These are phyloP conservation scores for Petrosia ficiformis DNA, from an alignment of 37 sponge, comb jelly and placozoan species.

Conservation along the genomic window DNA sequence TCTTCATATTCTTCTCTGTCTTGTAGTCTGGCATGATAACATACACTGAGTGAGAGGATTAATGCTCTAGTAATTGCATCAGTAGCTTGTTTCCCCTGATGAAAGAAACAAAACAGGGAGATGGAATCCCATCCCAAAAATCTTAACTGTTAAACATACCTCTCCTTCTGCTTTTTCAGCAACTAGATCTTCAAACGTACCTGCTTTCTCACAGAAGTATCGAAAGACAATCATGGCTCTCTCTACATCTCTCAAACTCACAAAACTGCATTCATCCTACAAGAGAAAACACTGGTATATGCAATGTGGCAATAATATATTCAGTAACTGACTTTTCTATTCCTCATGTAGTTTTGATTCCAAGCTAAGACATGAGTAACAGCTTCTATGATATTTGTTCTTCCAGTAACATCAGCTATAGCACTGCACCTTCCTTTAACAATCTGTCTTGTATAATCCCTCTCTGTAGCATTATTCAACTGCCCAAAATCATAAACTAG, in stretches of 20 bases:
- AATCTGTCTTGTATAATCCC: conserved; percentile 48
- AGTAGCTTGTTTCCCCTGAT: neutral
- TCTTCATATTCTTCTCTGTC: conserved; percentile 61
- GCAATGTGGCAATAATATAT: neutral
- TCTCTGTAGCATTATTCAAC: conserved; percentile 43
- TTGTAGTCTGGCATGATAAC: conserved; percentile 77
- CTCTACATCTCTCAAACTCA: conserved; percentile 86
- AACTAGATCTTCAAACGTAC: conserved; percentile 4
- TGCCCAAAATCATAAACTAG: conserved; percentile 89
- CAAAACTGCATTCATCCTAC: conserved; percentile 92
- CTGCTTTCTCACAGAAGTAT: conserved; percentile 43
- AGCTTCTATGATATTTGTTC: neutral
- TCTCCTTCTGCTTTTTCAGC: conserved; percentile 9
- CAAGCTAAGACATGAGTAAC: conserved; percentile 54
- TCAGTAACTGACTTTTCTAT: conserved; percentile 43
- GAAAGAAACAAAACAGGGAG: neutral
- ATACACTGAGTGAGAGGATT: conserved; percentile 72
- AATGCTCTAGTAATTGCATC: conserved; percentile 35
- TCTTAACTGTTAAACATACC: neutral
- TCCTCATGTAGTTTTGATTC: conserved; percentile 70
- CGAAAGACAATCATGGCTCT: conserved; percentile 81
- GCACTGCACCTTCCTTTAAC: conserved; percentile 53
- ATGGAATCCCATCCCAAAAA: neutral
- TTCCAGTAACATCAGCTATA: neutral
- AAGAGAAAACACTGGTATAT: neutral